Conservation (phyloP, 2,888 invertebrate species). For the Thymelicus lineola region DNA sequence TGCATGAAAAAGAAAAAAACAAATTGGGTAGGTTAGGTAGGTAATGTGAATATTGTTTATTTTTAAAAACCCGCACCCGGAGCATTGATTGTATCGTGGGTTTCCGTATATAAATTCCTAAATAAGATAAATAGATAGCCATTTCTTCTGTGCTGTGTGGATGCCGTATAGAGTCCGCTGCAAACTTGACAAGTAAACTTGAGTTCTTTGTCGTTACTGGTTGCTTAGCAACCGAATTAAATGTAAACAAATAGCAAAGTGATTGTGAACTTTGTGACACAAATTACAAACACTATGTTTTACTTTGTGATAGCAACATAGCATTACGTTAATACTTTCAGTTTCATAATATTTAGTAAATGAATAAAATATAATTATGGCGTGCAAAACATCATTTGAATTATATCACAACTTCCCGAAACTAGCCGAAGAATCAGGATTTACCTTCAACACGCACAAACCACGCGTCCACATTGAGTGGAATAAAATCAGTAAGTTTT, state of each 20-base stretch:
- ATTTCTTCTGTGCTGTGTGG: too few relatives aligned
- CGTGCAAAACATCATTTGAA: conserved; percentile 76
- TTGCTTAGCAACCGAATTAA: conserved; percentile 51
- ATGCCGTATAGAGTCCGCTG: too few relatives aligned
- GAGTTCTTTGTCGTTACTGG: conserved; percentile 27
- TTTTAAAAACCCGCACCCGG: too few relatives aligned
- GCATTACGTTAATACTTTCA: background rate
- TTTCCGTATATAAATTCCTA: too few relatives aligned
- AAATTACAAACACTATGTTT: too few relatives aligned
- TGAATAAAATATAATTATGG: conserved; percentile 55
- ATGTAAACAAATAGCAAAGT: conserved; percentile 44
- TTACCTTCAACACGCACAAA: conserved; percentile 87
- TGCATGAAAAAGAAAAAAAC: too few relatives aligned
- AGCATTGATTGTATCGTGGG: too few relatives aligned
- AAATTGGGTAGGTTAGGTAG: too few relatives aligned
- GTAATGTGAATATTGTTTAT: too few relatives aligned
- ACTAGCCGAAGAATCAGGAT: conserved; percentile 88
- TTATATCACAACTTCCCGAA: conserved; percentile 89
- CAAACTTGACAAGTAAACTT: too few relatives aligned
- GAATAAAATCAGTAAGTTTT: conserved; percentile 87
- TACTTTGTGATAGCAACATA: background rate
- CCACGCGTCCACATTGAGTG: conserved; percentile 86
- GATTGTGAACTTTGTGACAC: too few relatives aligned
- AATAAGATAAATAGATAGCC: too few relatives aligned
- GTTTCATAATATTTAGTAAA: background rate